Evolutionary conservation across 2,888 invertebrate genomes (phyloP).

Genomic region (Germaria angustata): DNA sequence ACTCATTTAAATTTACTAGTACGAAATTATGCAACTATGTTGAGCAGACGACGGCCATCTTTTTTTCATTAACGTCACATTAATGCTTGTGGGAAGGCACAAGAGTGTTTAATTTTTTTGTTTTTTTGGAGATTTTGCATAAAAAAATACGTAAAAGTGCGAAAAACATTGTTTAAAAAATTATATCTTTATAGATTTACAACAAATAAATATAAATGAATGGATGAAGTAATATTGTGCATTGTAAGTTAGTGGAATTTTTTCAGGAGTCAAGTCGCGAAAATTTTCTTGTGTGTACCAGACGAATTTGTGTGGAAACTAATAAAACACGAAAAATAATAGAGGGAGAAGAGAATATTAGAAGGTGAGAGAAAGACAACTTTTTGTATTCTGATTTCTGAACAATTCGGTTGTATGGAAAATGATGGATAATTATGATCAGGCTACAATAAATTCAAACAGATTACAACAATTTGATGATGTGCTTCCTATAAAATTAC

Average conservation of each 20-base stretch:
- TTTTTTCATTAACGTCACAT: conserved; percentile 55
- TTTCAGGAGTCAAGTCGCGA: conserved; percentile 70
- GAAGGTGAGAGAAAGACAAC: conserved; percentile 29
- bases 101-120: conserved; percentile 3
- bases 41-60: conserved; percentile 16
- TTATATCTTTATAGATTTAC: not conserved
- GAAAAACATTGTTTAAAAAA: conserved; percentile 19
- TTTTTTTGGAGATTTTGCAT: conserved; percentile 32
- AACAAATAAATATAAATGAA: conserved; percentile 2
- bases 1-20: conserved; percentile 10
- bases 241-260: conserved; percentile 48
- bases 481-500: conserved; percentile 66
- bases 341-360: conserved; percentile 35
- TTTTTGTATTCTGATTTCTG: conserved; percentile 30
- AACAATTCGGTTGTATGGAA: conserved; percentile 61
- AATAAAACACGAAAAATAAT: conserved; percentile 63
- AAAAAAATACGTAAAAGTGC: conserved; percentile 39
- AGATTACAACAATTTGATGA: conserved; percentile 70
- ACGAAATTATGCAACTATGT: conserved; percentile 35
- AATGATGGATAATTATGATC: conserved; percentile 76
- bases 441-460: conserved; percentile 70
- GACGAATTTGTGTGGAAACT: conserved; percentile 74
- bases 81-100: conserved; percentile 56
- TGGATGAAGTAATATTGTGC: not conserved
- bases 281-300: conserved; percentile 77